phyloP scores from a whole-genome alignment of 1,140 invertebrate genomes.

The Bombyx mandarina region DNA sequence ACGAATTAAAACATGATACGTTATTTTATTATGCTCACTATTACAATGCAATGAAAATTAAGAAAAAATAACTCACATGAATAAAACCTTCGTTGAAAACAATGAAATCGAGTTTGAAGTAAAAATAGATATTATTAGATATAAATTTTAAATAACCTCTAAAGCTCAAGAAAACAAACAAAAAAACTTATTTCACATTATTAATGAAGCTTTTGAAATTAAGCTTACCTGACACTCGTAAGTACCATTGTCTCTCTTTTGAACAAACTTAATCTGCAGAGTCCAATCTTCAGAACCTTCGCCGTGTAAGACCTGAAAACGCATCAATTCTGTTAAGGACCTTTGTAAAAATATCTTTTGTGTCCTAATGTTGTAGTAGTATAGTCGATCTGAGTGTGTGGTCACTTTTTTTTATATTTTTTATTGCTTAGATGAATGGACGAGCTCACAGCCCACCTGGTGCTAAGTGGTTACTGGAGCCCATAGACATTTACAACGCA shows the following conservation, averaged over 20 bases:
- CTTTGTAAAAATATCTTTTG: no score
- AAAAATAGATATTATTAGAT: neutral
- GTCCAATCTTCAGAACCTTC: conserved; percentile 83
- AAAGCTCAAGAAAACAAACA: neutral
- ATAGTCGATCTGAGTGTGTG: no score
- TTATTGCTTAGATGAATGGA: no score
- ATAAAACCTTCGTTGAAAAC: neutral
- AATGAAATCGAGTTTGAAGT: neutral
- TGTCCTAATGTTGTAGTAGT: no score
- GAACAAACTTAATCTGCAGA: conserved; percentile 93
- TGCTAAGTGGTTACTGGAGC: no score
- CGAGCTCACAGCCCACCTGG: no score
- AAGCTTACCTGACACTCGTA: conserved; percentile 94
- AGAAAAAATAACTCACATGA: neutral
- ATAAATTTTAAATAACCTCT: neutral
- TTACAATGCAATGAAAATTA: no score
- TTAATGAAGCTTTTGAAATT: no score
- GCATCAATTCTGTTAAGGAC: neutral
- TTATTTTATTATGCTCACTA: no score
- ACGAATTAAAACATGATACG: no score
- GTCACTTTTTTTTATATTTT: no score
- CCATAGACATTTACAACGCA: no score
- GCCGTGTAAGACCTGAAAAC: conserved; percentile 69
- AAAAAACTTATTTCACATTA: neutral
- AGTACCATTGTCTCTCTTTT: conserved; percentile 91